These are phyloP conservation scores for Lineus longissimus DNA, from an alignment of 1,140 invertebrate species.

Conservation along the genomic window DNA sequence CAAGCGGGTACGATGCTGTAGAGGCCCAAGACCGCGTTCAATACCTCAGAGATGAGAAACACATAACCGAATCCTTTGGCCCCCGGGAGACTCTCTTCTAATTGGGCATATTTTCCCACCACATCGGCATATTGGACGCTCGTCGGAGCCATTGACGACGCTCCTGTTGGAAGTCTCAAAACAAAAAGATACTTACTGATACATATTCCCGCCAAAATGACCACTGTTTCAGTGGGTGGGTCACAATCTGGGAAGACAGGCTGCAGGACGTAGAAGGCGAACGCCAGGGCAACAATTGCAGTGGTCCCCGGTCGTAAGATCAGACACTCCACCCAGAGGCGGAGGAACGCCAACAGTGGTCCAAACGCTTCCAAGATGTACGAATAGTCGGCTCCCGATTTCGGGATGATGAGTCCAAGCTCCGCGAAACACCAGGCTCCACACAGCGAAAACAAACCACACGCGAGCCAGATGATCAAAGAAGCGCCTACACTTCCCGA, in stretches of 20 bases:
- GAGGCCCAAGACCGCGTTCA: no score
- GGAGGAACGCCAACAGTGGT: slow-evolving; percentile 16
- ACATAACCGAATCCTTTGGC: no score
- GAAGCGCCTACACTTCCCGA: slow-evolving; percentile 76
- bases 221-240: neutral
- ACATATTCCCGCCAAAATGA: slow-evolving; percentile 1
- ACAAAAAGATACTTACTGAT: slow-evolving; percentile 14
- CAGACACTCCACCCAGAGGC: slow-evolving; percentile 22
- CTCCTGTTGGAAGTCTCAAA: no score
- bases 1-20: no score
- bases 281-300: slow-evolving; percentile 16
- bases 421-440: slow-evolving; percentile 31
- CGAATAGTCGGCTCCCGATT: slow-evolving; percentile 30
- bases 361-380: slow-evolving; percentile 26
- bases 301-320: slow-evolving; percentile 69
- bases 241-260: slow-evolving; percentile 19
- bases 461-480: slow-evolving; percentile 72
- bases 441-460: slow-evolving; percentile 73
- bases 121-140: no score
- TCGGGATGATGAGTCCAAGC: slow-evolving; percentile 17
- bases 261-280: slow-evolving; percentile 18
- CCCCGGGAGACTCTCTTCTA: no score
- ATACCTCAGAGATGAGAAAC: no score
- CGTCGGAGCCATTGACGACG: no score
- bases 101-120: no score